Percentiles rank a stretch among this genome's conserved stretches.
Conservation (phyloP, 2,113 vertebrate species). For the Trematomus loennbergii region DNA sequence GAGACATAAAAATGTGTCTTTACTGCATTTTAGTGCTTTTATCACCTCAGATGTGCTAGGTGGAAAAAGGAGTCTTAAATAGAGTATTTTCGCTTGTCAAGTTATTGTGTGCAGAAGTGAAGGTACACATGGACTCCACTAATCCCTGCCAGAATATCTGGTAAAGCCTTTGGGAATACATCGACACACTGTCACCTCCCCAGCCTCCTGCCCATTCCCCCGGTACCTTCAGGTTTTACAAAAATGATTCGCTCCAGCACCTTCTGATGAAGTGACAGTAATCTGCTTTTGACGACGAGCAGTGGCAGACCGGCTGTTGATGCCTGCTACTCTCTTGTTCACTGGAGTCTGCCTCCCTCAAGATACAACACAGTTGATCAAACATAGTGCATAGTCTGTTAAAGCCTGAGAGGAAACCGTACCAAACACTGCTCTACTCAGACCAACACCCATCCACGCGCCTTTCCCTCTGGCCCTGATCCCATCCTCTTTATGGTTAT, state of each 20-base stretch:
- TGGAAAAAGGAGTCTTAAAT: constrained; percentile 4
- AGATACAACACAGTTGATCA: constrained; percentile 52
- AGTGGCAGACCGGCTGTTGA: constrained; percentile 53
- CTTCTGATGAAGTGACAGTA: constrained; percentile 72
- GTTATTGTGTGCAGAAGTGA: constrained; percentile 40
- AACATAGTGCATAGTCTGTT: constrained; percentile 35
- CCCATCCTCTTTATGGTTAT: constrained; percentile 59
- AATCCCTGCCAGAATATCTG: constrained; percentile 60
- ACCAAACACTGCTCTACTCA: constrained; percentile 15
- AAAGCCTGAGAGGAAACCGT: constrained; percentile 26
- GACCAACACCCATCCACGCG: constrained; percentile 25
- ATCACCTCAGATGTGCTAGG: constrained; percentile 12
- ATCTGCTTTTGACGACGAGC: constrained; percentile 67
- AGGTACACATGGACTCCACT: constrained; percentile 33
- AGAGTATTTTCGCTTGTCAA: constrained; percentile 26
- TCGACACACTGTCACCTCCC: constrained; percentile 56
- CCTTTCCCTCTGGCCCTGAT: constrained; percentile 35
- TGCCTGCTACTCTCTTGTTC: constrained; percentile 37
- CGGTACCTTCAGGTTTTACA: constrained; percentile 63
- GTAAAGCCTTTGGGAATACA: constrained; percentile 55
- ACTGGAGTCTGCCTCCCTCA: constrained; percentile 24
- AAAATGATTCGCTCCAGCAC: constrained; percentile 62
- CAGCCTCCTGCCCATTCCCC: constrained; percentile 49
- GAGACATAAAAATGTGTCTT: not conserved
- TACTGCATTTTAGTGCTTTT: not conserved